Conservation (phyloP, 2,797 vertebrate genomes). For the Salmo trutta region DNA sequence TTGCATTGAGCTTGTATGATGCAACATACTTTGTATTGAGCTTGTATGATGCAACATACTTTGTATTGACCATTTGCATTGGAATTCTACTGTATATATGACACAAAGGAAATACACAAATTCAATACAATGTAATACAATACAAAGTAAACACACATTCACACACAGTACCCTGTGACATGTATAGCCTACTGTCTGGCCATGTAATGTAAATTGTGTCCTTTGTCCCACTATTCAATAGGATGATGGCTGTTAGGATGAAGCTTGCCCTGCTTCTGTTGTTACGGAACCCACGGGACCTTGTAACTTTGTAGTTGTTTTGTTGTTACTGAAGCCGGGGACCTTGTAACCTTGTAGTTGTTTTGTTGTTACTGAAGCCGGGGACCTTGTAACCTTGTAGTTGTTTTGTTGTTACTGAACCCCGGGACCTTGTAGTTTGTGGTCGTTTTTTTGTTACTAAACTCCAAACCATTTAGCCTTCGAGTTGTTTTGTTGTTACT, state of each 20-base stretch:
- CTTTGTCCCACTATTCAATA: not conserved
- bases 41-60: not conserved
- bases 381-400: no score
- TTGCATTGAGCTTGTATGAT: not conserved
- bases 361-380: no score
- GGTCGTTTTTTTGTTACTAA: no score
- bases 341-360: no score
- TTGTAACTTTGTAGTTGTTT: no score
- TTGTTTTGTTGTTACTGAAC: no score
- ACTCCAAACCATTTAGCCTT: no score
- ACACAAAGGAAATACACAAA: no score
- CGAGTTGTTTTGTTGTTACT: no score
- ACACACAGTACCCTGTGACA: not conserved
- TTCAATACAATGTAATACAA: not conserved
- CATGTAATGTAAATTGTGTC: not conserved
- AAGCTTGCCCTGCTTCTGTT: not conserved
- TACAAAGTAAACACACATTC: not conserved
- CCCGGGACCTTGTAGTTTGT: no score
- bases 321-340: rapidly evolving
- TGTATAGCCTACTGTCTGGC: not conserved
- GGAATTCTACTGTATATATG: not conserved
- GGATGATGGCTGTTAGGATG: not conserved
- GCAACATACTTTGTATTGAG: not conserved
- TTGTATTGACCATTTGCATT: not conserved
- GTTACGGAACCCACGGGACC: no score